A percentile compares a stretch with the other conserved stretches of the same genome.
phyloP scores from a whole-genome alignment of 2,888 invertebrate genomes.

The Cistogaster globosa region DNA sequence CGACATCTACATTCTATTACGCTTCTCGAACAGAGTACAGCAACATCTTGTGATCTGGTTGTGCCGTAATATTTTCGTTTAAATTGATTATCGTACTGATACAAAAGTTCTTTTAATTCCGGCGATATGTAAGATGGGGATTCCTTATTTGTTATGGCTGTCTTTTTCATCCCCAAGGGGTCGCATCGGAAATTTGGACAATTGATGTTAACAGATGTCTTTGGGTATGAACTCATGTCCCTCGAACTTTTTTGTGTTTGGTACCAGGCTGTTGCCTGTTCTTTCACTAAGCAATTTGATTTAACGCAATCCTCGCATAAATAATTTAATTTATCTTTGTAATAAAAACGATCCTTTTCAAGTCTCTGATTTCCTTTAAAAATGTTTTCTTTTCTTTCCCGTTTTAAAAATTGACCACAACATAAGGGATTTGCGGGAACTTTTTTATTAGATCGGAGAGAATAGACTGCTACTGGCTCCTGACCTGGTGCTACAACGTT shows the following conservation, averaged over 20 bases:
- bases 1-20: too few relatives aligned
- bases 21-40: too few relatives aligned
- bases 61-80: conserved; percentile 50
- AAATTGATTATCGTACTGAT: conserved; percentile 73
- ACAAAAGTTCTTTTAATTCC: conserved; percentile 75
- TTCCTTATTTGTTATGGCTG: not conserved
- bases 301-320: conserved; percentile 47
- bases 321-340: conserved; percentile 13
- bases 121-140: conserved; percentile 74
- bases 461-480: too few relatives aligned
- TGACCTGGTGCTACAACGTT: too few relatives aligned
- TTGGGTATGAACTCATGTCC: not conserved
- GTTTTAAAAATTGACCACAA: too few relatives aligned
- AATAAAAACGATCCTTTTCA: not conserved
- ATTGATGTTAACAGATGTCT: not conserved
- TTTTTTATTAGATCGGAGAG: too few relatives aligned
- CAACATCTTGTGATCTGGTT: not conserved
- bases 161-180: too few relatives aligned
- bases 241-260: conserved; percentile 44
- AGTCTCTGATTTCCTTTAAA: too few relatives aligned
- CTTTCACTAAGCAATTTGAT: conserved; percentile 64
- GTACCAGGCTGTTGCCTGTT: conserved; percentile 69
- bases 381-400: too few relatives aligned
- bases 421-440: too few relatives aligned
- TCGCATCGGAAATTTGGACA: too few relatives aligned